These are phyloP conservation scores for Ips typographus DNA, from an alignment of 1,140 invertebrate genomes.

Conservation along the genomic window DNA sequence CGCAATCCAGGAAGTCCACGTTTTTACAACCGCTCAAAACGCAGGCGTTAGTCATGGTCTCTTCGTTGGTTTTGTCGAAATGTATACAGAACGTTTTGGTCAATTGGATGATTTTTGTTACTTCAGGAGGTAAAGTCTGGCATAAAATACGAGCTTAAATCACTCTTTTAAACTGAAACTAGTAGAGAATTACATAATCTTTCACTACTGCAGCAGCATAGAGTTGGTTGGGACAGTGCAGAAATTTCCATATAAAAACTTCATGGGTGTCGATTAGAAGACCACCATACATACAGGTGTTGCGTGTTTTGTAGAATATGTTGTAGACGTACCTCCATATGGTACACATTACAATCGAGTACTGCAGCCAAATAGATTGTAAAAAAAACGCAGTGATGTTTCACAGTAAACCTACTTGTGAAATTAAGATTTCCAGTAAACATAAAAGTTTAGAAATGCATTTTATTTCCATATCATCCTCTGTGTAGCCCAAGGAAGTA, in stretches of 20 bases:
- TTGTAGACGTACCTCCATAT: slow-evolving; percentile 47
- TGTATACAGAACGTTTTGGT: slow-evolving; percentile 45
- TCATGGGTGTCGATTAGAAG: slow-evolving; percentile 41
- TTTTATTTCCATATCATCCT: slow-evolving; percentile 45
- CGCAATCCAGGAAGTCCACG: slow-evolving; percentile 44
- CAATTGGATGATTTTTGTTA: slow-evolving; percentile 40
- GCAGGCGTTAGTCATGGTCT: slow-evolving; percentile 30
- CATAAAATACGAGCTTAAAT: neutral
- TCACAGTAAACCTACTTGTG: slow-evolving; percentile 35
- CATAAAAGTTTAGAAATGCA: slow-evolving; percentile 42
- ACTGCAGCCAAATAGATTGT: slow-evolving; percentile 28
- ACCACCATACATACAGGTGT: slow-evolving; percentile 45
- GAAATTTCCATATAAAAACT: slow-evolving; percentile 40
- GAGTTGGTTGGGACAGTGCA: slow-evolving; percentile 38
- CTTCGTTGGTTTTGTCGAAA: slow-evolving; percentile 45
- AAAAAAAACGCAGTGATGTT: neutral
- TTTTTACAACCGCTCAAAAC: slow-evolving; percentile 43
- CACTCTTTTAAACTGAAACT: neutral
- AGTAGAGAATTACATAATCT: slow-evolving; percentile 39
- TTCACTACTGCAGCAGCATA: slow-evolving; percentile 40
- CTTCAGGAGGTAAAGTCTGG: slow-evolving; percentile 39
- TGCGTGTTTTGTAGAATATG: slow-evolving; percentile 37
- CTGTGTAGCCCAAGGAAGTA: slow-evolving; percentile 36
- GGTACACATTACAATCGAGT: slow-evolving; percentile 39
- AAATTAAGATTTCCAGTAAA: slow-evolving; percentile 43